phyloP scores from a whole-genome alignment of 2,797 vertebrate species.

The Phoxinus dragarum region DNA sequence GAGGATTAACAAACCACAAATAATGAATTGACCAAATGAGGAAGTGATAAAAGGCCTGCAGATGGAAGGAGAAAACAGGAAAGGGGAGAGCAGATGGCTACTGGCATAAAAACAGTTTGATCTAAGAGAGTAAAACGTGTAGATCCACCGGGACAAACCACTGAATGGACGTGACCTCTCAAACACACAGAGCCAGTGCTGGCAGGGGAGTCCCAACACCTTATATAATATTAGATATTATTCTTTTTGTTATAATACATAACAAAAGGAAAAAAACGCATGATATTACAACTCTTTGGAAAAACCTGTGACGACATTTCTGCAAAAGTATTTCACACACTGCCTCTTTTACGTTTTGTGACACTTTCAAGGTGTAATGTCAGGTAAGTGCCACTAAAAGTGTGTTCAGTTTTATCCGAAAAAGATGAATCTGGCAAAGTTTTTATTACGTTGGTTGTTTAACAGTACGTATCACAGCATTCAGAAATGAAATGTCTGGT shows the following conservation, averaged over 20 bases:
- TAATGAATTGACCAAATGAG: slow-evolving; percentile 19
- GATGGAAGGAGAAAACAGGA: slow-evolving; percentile 47
- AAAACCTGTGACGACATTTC: not conserved
- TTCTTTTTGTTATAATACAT: not conserved
- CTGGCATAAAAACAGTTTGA: slow-evolving; percentile 51
- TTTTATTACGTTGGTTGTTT: not conserved
- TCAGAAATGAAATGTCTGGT: not conserved
- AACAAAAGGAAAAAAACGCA: not conserved
- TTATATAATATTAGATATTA: not conserved
- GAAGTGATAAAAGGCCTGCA: slow-evolving; percentile 41
- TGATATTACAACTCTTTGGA: not conserved
- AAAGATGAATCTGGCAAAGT: not conserved
- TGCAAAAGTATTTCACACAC: not conserved
- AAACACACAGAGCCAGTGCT: not conserved
- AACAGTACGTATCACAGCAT: not conserved
- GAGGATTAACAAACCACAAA: slow-evolving; percentile 9
- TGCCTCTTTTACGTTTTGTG: not conserved
- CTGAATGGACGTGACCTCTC: not conserved
- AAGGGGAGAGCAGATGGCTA: slow-evolving; percentile 53
- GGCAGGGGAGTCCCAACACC: not conserved
- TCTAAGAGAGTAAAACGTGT: slow-evolving; percentile 27
- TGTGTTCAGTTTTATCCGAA: not conserved
- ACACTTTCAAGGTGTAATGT: not conserved
- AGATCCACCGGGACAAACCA: slow-evolving; percentile 47
- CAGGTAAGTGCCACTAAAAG: not conserved